Conservation (phyloP, 2,888 invertebrate species). For the Caenorhabditis panamensis region DNA sequence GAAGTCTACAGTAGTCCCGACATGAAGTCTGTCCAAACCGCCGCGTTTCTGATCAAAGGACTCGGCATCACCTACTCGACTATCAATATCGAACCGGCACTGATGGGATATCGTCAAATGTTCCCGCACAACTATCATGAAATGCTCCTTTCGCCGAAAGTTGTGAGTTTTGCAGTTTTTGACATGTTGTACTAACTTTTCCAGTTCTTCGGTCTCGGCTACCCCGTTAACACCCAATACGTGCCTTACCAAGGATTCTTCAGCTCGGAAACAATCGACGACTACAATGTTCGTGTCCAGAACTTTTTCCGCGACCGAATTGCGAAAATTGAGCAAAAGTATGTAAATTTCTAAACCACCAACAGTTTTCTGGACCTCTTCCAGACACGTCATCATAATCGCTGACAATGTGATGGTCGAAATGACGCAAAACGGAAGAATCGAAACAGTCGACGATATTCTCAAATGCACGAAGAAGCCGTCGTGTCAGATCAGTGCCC, state of each 20-base stretch:
- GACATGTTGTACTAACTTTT: not conserved
- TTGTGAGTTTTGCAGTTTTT: slow-evolving; percentile 8
- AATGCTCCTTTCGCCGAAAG: slow-evolving; percentile 44
- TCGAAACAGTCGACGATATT: slow-evolving; percentile 53
- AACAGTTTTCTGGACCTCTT: not conserved
- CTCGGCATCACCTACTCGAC: slow-evolving; percentile 51
- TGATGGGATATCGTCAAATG: slow-evolving; percentile 50
- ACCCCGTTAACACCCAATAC: slow-evolving; percentile 58
- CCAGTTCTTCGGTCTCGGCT: slow-evolving; percentile 51
- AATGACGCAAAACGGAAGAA: slow-evolving; percentile 24
- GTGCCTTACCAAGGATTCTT: slow-evolving; percentile 26
- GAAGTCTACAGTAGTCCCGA: slow-evolving; percentile 58
- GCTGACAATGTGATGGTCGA: slow-evolving; percentile 49
- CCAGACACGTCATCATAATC: slow-evolving; percentile 49
- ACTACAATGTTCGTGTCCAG: slow-evolving; percentile 36
- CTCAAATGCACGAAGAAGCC: slow-evolving; percentile 25
- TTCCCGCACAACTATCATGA: slow-evolving; percentile 43
- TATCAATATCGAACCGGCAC: slow-evolving; percentile 59
- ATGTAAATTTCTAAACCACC: not conserved
- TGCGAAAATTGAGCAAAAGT: slow-evolving; percentile 57
- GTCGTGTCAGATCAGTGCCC: slow-evolving; percentile 40
- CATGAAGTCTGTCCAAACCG: slow-evolving; percentile 60
- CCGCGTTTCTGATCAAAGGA: slow-evolving; percentile 46
- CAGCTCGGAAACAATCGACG: slow-evolving; percentile 38
- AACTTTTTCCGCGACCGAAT: slow-evolving; percentile 23